Base-by-base conservation (phyloP, 2,888 invertebrate genomes). In the Leptinotarsa juncta region DNA sequence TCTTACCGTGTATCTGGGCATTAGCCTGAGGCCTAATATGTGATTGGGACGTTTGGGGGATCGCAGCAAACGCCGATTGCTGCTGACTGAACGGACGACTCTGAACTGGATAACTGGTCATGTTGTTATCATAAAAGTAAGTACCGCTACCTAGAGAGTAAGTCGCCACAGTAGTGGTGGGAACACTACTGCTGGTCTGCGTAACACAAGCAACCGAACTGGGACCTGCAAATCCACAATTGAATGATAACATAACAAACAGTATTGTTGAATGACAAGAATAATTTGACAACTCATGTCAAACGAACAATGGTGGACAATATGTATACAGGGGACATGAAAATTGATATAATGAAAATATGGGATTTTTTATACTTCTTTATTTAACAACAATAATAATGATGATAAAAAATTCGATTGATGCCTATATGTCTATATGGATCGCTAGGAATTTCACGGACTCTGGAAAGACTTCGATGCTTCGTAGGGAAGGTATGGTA, bases 81-180 rank as follows among this genome's bases (percentile, higher is more conserved):
- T 84, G 84, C 78, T 86, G 86, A 70, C 78, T 79, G 70, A 86
- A 86, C 23, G 85, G 81, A 65, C 87, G 83, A 62, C 70, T 77
- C 15, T 85, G 82, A 12, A 86, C 84, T 1, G 86, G 81, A 79
- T 85, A 87, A 73, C 82, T 84, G 48, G 83, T 84, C 3, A 85
- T 77, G n/a, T 86, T 81, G 49, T 75, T 78, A 75, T 88, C 88
- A 75, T 88, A 88, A 79, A 86, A 87, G 75, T 87, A 88, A 42
- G 87, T 81, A 74, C 85, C 85, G 72, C 84, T 83, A 3, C 86
- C 82, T 66, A 88, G 77, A 5, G 87, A 84, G 79, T 87, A 88
- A 4, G 87, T 83, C 5, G 87, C 80, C 5, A 85, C 85, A 7
- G 85, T 84, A 66, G 87, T 84, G 12, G 86, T 83, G 65, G 84